These are phyloP conservation scores for Acutogordius australiensis DNA, from an alignment of 2,888 invertebrate species.

Conservation along the genomic window DNA sequence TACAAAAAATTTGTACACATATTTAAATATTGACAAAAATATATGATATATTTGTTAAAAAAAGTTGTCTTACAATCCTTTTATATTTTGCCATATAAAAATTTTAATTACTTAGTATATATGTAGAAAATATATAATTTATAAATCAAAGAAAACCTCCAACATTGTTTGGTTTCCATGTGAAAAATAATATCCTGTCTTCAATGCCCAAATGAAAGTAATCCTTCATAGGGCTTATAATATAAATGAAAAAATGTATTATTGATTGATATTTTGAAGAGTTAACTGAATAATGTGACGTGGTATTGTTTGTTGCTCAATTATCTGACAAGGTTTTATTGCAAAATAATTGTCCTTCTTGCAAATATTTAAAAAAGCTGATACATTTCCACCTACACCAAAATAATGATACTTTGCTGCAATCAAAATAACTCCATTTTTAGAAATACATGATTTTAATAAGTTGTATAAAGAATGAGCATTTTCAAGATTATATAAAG, in stretches of 20 bases:
- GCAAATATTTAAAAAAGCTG: constrained; percentile 40
- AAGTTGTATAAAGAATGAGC: constrained; percentile 43
- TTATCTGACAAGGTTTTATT: not conserved
- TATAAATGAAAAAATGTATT: not conserved
- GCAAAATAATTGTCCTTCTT: constrained; percentile 30
- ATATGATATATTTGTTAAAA: too few species aligned
- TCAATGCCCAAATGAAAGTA: not conserved
- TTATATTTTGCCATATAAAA: too few species aligned
- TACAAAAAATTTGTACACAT: not conserved
- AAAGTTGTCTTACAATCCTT: too few species aligned
- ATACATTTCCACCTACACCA: constrained; percentile 61
- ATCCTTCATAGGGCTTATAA: not conserved
- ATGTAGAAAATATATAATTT: too few species aligned
- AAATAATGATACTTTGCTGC: constrained; percentile 76
- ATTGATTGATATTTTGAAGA: not conserved
- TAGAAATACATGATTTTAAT: constrained; percentile 34
- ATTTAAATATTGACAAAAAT: not conserved
- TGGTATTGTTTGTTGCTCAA: not conserved
- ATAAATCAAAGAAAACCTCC: not conserved
- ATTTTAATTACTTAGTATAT: too few species aligned
- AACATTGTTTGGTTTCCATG: not conserved
- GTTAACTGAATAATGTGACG: not conserved
- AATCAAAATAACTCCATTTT: constrained; percentile 35
- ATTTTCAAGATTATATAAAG: constrained; percentile 48
- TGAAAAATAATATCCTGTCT: not conserved